Percentiles rank a stretch among this genome's conserved stretches.
phyloP scores from a whole-genome alignment of 2,797 vertebrate genomes.

The Glyptemys insculpta region DNA sequence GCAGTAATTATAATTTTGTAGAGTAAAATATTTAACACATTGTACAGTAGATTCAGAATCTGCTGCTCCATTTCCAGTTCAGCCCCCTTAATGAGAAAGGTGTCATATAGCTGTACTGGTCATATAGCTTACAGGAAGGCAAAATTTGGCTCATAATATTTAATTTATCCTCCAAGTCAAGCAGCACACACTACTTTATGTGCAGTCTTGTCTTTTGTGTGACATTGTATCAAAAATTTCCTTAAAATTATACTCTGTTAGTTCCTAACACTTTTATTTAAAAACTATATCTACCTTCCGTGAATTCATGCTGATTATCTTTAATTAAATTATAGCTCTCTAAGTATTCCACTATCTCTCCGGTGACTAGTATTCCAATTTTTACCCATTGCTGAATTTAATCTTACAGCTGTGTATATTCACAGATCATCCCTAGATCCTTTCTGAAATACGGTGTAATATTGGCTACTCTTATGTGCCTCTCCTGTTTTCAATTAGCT shows the following conservation, averaged over 20 bases:
- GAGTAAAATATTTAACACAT: background rate
- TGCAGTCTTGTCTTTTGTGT: background rate
- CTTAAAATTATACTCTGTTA: accelerated
- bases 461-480: constrained; percentile 21
- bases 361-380: constrained; percentile 13
- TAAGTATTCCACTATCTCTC: background rate
- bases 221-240: background rate
- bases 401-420: constrained; percentile 13
- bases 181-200: background rate
- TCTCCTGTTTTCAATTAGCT: constrained; percentile 22
- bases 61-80: background rate
- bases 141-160: background rate
- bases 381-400: constrained; percentile 17
- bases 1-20: background rate
- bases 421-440: constrained; percentile 17
- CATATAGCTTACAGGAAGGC: too few relatives aligned
- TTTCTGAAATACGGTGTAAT: constrained; percentile 35
- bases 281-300: background rate
- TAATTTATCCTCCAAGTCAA: background rate
- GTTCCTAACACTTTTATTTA: background rate
- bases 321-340: background rate
- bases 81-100: background rate
- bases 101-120: background rate
- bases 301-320: background rate
- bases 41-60: background rate